A percentile compares a stretch with the other conserved stretches of the same genome.
phyloP scores from a whole-genome alignment of 1,140 invertebrate genomes.

The Tetramorium parvispinum region DNA sequence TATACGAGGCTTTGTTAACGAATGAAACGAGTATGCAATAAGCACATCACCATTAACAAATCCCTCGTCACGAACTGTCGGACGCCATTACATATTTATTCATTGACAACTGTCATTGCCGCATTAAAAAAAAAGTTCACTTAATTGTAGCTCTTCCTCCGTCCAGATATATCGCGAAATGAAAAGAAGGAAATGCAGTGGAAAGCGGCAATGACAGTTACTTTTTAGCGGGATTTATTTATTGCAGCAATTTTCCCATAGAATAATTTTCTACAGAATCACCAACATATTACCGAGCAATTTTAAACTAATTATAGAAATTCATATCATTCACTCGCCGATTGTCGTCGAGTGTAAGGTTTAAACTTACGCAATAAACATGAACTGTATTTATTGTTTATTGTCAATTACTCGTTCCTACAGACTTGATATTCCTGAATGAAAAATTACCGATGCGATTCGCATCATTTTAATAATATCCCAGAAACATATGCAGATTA shows the following conservation, averaged over 20 bases:
- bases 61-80: conserved; percentile 7
- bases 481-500: background rate
- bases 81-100: conserved; percentile 10
- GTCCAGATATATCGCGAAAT: background rate
- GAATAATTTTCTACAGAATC: background rate
- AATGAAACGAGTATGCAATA: conserved; percentile 36
- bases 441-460: background rate
- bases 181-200: background rate
- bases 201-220: background rate
- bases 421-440: background rate
- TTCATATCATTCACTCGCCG: background rate
- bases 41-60: conserved; percentile 33
- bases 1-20: background rate
- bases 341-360: background rate
- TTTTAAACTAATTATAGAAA: background rate
- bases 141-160: background rate
- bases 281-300: background rate
- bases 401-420: background rate
- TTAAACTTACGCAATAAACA: conserved; percentile 20
- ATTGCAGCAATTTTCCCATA: background rate
- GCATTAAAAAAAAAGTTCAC: background rate
- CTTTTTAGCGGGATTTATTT: conserved; percentile 19
- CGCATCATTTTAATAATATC: background rate
- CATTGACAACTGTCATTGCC: background rate
- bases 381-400: background rate